Conservation (phyloP, 1,140 invertebrate genomes). For the Carposina sasakii region DNA sequence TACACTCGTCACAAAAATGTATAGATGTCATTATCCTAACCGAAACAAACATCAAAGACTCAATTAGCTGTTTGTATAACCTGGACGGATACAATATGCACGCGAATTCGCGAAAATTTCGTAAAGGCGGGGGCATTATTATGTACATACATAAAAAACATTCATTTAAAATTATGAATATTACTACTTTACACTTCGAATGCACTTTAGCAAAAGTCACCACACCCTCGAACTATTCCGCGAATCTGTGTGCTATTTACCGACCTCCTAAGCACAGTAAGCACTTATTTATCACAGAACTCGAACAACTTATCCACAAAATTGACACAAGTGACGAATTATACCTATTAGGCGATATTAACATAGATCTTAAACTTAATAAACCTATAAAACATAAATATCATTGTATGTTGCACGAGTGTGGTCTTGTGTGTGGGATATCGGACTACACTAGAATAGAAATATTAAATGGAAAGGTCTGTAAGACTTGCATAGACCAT, state of each 20-base stretch:
- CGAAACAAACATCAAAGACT: background rate
- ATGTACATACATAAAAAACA: background rate
- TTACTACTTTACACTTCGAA: background rate
- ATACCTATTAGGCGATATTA: background rate
- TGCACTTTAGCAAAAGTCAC: background rate
- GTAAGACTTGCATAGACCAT: background rate
- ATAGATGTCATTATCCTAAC: slow-evolving; percentile 2
- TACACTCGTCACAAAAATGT: background rate
- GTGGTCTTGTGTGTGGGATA: too few relatives aligned
- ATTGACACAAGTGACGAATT: background rate
- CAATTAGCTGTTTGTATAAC: background rate
- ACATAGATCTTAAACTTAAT: too few relatives aligned
- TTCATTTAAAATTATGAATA: background rate
- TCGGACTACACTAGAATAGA: too few relatives aligned
- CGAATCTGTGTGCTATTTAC: background rate
- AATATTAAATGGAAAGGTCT: too few relatives aligned
- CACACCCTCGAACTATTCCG: background rate
- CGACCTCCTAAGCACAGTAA: background rate
- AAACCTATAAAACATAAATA: too few relatives aligned
- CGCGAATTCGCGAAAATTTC: background rate
- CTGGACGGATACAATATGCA: background rate
- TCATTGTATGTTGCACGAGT: too few relatives aligned
- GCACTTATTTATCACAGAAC: background rate
- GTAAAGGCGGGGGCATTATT: background rate
- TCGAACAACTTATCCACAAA: background rate